phyloP scores from a whole-genome alignment of 2,113 vertebrate species.

The Butastur rufipennis region DNA sequence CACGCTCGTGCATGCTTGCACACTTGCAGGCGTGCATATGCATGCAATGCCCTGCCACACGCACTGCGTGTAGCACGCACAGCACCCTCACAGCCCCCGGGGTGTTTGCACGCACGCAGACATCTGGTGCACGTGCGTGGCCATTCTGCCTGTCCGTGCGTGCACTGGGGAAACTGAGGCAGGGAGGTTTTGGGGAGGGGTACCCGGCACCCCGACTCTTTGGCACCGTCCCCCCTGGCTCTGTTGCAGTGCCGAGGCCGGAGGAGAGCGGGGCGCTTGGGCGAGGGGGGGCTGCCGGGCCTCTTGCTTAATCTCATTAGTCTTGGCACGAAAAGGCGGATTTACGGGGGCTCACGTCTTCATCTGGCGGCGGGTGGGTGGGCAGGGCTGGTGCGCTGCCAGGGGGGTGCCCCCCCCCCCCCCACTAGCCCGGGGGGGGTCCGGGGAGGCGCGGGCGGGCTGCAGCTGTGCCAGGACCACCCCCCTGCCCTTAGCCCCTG shows the following conservation, averaged over 20 bases:
- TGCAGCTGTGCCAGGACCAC: background rate
- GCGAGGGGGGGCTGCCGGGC: fast-evolving
- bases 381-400: background rate
- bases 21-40: background rate
- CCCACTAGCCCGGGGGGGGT: fast-evolving
- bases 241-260: background rate
- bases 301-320: slow-evolving; percentile 51
- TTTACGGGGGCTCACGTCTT: slow-evolving; percentile 3
- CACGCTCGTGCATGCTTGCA: fast-evolving
- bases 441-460: background rate
- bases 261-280: fast-evolving
- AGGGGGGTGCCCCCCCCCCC: background rate
- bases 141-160: fast-evolving
- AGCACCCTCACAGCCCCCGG: background rate
- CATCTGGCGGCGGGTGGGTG: background rate
- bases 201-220: background rate
- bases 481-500: background rate
- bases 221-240: background rate
- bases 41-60: fast-evolving
- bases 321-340: slow-evolving; percentile 31
- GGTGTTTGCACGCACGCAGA: fast-evolving
- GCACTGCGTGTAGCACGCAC: fast-evolving
- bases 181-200: background rate
- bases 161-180: background rate
- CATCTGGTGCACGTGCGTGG: fast-evolving